Conservation (phyloP, 2,888 invertebrate genomes). For the Dioctria rufipes region DNA sequence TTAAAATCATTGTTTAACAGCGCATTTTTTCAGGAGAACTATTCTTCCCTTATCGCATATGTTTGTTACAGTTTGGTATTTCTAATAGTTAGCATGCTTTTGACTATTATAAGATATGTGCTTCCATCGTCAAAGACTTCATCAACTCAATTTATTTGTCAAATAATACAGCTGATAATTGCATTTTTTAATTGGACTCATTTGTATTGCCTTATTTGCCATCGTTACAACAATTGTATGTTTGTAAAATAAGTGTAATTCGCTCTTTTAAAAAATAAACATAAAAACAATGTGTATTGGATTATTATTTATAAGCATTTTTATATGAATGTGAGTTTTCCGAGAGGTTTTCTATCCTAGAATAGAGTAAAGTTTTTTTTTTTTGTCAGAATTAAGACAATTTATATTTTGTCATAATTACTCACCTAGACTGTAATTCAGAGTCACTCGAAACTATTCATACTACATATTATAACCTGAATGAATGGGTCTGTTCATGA, state of each 20-base stretch:
- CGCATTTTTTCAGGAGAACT: conserved; percentile 21
- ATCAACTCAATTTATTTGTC: conserved; percentile 8
- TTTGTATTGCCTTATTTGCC: conserved; percentile 15
- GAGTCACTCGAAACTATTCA: too few relatives aligned
- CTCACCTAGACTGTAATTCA: too few relatives aligned
- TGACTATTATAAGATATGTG: not conserved
- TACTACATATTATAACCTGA: too few relatives aligned
- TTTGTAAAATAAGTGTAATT: conserved; percentile 15
- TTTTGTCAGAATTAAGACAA: too few relatives aligned
- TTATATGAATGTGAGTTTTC: not conserved
- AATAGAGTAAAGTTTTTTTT: too few relatives aligned
- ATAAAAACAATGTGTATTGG: not conserved
- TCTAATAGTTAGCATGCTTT: not conserved
- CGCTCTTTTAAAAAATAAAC: not conserved
- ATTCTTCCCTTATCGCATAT: conserved; percentile 4
- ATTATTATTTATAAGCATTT: not conserved
- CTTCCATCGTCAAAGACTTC: conserved; percentile 3
- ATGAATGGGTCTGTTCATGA: too few relatives aligned
- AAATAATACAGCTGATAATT: not conserved
- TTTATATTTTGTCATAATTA: too few relatives aligned
- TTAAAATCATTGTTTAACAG: not conserved
- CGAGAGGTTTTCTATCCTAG: not conserved
- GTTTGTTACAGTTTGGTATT: not conserved
- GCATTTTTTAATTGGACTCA: conserved; percentile 26
- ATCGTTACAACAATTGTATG: conserved; percentile 21